These are phyloP conservation scores for Indri indri DNA, from an alignment of 2,113 vertebrate species.

Conservation along the genomic window DNA sequence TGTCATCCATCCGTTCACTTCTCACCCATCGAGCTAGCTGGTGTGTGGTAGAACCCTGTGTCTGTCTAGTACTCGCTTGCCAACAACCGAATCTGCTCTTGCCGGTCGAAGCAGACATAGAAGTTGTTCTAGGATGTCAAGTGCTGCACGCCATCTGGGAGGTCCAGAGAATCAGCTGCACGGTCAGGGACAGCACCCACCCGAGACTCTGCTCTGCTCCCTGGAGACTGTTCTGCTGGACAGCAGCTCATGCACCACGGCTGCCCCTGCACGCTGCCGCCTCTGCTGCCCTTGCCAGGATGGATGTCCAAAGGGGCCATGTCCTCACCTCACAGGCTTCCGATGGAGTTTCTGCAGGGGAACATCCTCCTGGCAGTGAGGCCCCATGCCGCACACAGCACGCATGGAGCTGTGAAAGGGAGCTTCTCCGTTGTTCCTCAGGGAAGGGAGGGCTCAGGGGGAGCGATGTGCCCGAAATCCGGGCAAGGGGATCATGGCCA, in stretches of 20 bases:
- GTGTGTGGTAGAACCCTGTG: not conserved
- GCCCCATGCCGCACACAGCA: not conserved
- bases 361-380: too few relatives aligned
- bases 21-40: not conserved
- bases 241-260: fast-evolving
- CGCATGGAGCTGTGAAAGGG: too few relatives aligned
- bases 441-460: not conserved
- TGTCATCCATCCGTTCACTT: not conserved
- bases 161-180: not conserved
- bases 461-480: not conserved
- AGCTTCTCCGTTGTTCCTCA: too few relatives aligned
- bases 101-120: not conserved
- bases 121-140: not conserved
- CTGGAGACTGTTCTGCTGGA: too few relatives aligned
- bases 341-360: not conserved
- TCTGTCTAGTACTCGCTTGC: not conserved
- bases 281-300: not conserved
- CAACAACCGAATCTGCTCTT: not conserved
- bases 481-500: not conserved
- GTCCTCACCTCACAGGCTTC: not conserved
- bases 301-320: not conserved
- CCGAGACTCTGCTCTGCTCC: not conserved
- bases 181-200: too few relatives aligned
- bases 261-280: too few relatives aligned
- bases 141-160: not conserved